Percentiles rank a stretch among this genome's conserved stretches.
These are phyloP conservation scores for Zenarchopterus dispar DNA, from an alignment of 2,797 vertebrate genomes.

Conservation along the genomic window DNA sequence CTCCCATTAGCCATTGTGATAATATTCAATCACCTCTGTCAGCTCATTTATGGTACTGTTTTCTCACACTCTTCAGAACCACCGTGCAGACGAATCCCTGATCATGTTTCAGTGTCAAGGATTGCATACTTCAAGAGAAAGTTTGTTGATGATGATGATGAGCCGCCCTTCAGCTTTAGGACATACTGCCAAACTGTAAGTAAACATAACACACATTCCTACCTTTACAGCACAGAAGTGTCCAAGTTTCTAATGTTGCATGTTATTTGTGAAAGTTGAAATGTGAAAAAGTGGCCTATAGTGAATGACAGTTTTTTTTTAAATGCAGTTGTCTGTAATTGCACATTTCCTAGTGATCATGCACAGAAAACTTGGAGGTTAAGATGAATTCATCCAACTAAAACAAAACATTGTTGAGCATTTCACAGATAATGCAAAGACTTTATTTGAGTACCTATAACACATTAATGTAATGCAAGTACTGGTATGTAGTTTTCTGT, in stretches of 20 bases:
- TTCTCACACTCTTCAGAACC: conserved; percentile 39
- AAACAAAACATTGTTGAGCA: too few species aligned
- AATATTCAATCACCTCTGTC: too few species aligned
- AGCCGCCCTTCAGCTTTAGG: conserved; percentile 88
- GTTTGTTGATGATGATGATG: conserved; percentile 94
- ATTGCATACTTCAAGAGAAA: conserved; percentile 97
- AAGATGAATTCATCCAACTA: too few species aligned
- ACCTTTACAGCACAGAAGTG: neutral
- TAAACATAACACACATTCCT: conserved; percentile 30
- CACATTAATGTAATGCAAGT: neutral
- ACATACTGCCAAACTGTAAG: conserved; percentile 92
- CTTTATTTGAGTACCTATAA: neutral
- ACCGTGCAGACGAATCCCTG: conserved; percentile 88
- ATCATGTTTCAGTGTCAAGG: conserved; percentile 90
- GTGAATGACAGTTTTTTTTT: too few species aligned
- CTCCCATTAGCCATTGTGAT: too few species aligned
- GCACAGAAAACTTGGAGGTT: too few species aligned
- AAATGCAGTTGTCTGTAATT: too few species aligned
- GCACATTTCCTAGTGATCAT: too few species aligned
- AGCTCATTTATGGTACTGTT: neutral
- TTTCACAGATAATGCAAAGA: too few species aligned
- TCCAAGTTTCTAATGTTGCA: neutral
- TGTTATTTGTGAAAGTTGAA: neutral
- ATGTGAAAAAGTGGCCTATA: too few species aligned
- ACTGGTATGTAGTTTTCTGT: neutral